These are phyloP conservation scores for Chiloscyllium plagiosum DNA, from an alignment of 2,113 vertebrate genomes.

Conservation along the genomic window DNA sequence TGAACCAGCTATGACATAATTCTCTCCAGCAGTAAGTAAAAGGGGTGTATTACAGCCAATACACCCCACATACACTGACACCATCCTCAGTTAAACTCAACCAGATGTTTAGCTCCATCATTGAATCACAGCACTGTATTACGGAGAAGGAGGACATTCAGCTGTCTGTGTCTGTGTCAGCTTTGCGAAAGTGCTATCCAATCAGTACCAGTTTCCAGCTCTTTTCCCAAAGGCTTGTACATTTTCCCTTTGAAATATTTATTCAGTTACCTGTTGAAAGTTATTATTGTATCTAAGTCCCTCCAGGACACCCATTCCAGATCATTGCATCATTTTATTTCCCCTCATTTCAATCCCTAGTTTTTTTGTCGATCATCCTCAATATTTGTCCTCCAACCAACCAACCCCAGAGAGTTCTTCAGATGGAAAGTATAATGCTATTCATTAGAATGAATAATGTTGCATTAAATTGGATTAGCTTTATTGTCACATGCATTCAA, in stretches of 20 bases:
- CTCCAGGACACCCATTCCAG: background rate
- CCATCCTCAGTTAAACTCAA: background rate
- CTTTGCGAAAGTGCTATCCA: background rate
- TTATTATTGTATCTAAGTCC: background rate
- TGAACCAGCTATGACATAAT: background rate
- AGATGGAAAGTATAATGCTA: background rate
- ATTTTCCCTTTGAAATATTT: background rate
- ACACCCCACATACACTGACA: background rate
- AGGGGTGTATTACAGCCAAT: background rate
- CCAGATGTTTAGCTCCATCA: background rate
- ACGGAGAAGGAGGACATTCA: background rate
- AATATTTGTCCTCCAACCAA: background rate
- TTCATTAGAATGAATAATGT: background rate
- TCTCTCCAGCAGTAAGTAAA: background rate
- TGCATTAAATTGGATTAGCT: background rate
- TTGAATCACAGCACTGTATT: background rate
- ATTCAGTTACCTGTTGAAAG: background rate
- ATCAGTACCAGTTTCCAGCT: background rate
- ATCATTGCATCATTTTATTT: background rate
- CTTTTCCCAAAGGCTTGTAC: background rate
- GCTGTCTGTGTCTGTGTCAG: background rate
- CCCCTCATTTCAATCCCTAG: background rate
- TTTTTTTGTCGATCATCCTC: background rate
- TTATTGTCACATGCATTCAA: background rate
- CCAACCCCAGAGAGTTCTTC: background rate